Evolutionary conservation across 2,888 invertebrate species (phyloP).

Genomic region (Drosophila limbata): DNA sequence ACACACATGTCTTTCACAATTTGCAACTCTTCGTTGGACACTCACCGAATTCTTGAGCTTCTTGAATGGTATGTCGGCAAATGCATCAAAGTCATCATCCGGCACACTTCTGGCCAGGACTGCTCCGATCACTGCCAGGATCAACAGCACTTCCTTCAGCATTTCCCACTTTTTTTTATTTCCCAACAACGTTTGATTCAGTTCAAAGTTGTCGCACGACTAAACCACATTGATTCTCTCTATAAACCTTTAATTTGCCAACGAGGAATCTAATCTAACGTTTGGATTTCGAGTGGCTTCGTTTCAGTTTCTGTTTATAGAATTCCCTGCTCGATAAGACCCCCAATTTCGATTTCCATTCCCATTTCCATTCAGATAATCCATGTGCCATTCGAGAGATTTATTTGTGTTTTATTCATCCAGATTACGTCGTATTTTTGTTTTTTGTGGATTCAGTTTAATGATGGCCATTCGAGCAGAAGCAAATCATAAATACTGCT

Average conservation of each 20-base stretch:
- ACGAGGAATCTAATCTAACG: constrained; percentile 55
- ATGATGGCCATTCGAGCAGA: constrained; percentile 3
- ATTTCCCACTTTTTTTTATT: constrained; percentile 20
- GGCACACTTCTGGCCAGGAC: constrained; percentile 34
- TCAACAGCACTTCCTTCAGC: constrained; percentile 29
- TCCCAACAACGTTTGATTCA: constrained; percentile 12
- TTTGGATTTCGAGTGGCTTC: constrained; percentile 28
- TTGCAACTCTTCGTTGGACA: background rate
- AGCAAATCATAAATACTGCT: constrained; percentile 22
- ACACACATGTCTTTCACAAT: background rate
- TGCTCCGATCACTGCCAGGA: constrained; percentile 35
- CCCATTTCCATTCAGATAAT: constrained; percentile 24
- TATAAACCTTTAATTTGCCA: background rate
- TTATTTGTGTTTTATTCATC: constrained; percentile 33
- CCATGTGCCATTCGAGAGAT: constrained; percentile 25
- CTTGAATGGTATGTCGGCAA: constrained; percentile 72
- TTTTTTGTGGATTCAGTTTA: constrained; percentile 5
- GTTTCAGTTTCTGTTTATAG: constrained; percentile 18
- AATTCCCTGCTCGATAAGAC: constrained; percentile 27
- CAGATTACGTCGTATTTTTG: constrained; percentile 8
- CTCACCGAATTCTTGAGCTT: constrained; percentile 65
- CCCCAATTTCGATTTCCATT: background rate
- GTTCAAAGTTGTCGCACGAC: constrained; percentile 33
- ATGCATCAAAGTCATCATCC: constrained; percentile 51
- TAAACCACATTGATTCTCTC: constrained; percentile 13